A percentile compares a stretch with the other conserved stretches of the same genome.
phyloP scores from a whole-genome alignment of 1,140 invertebrate genomes.

The Schlechtendalia chinensis region DNA sequence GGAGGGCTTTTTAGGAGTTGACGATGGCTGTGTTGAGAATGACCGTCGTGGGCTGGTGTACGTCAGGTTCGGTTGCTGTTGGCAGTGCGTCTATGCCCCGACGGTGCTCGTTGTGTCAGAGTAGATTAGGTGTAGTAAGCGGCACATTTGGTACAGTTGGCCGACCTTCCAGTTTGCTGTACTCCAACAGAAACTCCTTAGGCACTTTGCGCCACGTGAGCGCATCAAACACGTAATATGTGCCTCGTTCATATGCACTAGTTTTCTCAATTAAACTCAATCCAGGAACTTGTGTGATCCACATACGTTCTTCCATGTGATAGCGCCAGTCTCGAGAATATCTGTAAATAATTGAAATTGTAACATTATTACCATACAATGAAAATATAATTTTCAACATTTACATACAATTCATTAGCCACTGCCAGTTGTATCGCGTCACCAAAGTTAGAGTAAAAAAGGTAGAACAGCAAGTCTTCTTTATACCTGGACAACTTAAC shows the following conservation, averaged over 20 bases:
- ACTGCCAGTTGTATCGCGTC: conserved; percentile 96
- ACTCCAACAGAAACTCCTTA: conserved; percentile 96
- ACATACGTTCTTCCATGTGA: conserved; percentile 97
- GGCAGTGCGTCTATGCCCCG: conserved; percentile 46
- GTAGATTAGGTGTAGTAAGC: conserved; percentile 41
- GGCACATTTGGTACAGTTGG: conserved; percentile 59
- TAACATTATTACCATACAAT: neutral
- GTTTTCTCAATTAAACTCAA: conserved; percentile 91
- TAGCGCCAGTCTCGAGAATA: conserved; percentile 98
- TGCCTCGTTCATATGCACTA: conserved; percentile 91
- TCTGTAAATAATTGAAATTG: conserved; percentile 58
- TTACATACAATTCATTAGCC: conserved; percentile 86
- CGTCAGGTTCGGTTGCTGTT: conserved; percentile 42
- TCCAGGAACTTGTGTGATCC: conserved; percentile 96
- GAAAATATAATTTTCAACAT: conserved; percentile 20
- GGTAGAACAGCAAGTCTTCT: conserved; percentile 97
- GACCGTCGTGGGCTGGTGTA: conserved; percentile 45
- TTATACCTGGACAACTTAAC: conserved; percentile 95
- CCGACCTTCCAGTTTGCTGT: conserved; percentile 92
- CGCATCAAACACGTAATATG: conserved; percentile 98
- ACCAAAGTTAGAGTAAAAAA: conserved; percentile 98
- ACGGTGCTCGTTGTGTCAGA: conserved; percentile 49
- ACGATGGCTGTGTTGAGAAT: conserved; percentile 44
- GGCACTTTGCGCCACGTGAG: conserved; percentile 93
- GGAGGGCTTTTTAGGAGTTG: conserved; percentile 44